These are phyloP conservation scores for Eupeodes luniger DNA, from an alignment of 2,888 invertebrate species.

Conservation along the genomic window DNA sequence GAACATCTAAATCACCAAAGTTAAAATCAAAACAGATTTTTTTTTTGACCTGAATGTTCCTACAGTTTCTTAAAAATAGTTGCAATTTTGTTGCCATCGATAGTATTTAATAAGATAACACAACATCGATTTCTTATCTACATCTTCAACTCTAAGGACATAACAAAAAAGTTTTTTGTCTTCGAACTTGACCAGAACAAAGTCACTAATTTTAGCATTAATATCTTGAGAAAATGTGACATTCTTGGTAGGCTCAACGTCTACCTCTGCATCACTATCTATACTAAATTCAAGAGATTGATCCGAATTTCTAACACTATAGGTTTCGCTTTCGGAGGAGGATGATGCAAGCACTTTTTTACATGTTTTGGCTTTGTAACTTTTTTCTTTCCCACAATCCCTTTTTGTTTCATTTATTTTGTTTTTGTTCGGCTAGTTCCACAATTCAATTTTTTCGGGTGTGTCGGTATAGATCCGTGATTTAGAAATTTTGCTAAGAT, in stretches of 20 bases:
- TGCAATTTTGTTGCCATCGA: not conserved
- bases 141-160: slow-evolving; percentile 21
- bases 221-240: too few relatives aligned
- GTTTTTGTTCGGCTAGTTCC: slow-evolving; percentile 9
- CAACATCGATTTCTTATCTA: slow-evolving; percentile 19
- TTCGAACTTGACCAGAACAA: too few relatives aligned
- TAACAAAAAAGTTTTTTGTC: too few relatives aligned
- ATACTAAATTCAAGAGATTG: slow-evolving; percentile 22
- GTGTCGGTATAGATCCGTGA: slow-evolving; percentile 8
- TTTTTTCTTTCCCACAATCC: slow-evolving; percentile 22
- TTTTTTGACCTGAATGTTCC: too few relatives aligned
- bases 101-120: slow-evolving; percentile 3
- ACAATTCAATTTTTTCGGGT: not conserved
- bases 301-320: slow-evolving; percentile 34
- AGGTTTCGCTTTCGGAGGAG: slow-evolving; percentile 23
- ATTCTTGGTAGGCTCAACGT: not conserved
- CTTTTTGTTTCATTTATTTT: not conserved
- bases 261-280: slow-evolving; percentile 25
- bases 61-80: slow-evolving; percentile 1
- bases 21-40: too few relatives aligned
- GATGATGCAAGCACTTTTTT: slow-evolving; percentile 39
- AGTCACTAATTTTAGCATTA: too few relatives aligned
- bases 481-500: slow-evolving; percentile 13
- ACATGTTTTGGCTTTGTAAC: slow-evolving; percentile 27
- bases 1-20: too few relatives aligned